Conservation (phyloP, 2,888 invertebrate genomes). For the Mesorhabditis spiculigera region DNA sequence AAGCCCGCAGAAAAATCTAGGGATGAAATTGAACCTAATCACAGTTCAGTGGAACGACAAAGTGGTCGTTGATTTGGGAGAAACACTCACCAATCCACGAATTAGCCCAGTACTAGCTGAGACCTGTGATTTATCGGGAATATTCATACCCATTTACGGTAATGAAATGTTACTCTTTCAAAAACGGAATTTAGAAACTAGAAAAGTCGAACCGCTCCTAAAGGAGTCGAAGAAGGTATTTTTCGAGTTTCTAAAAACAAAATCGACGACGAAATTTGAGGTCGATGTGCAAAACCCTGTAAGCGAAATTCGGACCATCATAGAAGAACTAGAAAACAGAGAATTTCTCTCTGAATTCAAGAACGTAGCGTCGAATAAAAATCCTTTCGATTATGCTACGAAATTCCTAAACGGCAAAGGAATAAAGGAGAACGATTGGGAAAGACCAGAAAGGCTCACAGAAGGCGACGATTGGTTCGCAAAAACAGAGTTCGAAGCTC, state of each 20-base stretch:
- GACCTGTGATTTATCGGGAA: constrained; percentile 32
- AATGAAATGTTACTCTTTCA: constrained; percentile 36
- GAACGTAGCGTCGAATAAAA: too few species aligned
- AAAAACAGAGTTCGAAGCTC: too few species aligned
- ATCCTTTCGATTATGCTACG: too few species aligned
- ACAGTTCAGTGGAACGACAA: not conserved
- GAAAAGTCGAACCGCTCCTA: constrained; percentile 41
- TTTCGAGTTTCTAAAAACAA: not conserved
- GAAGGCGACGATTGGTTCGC: too few species aligned
- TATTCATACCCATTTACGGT: constrained; percentile 20
- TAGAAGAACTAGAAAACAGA: too few species aligned
- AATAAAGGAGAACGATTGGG: too few species aligned
- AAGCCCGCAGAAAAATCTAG: constrained; percentile 11
- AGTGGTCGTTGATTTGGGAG: not conserved
- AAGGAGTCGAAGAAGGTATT: not conserved
- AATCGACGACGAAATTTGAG: too few species aligned
- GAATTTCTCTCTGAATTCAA: too few species aligned
- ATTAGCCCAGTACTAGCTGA: constrained; percentile 25
- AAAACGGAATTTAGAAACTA: constrained; percentile 29
- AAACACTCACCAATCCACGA: constrained; percentile 19
- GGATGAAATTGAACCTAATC: constrained; percentile 8
- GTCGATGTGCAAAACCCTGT: too few species aligned
- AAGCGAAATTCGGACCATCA: too few species aligned
- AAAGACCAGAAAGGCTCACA: too few species aligned
- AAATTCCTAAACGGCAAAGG: too few species aligned